phyloP scores from a whole-genome alignment of 2,888 invertebrate genomes.

The Leptinotarsa tumamoca region DNA sequence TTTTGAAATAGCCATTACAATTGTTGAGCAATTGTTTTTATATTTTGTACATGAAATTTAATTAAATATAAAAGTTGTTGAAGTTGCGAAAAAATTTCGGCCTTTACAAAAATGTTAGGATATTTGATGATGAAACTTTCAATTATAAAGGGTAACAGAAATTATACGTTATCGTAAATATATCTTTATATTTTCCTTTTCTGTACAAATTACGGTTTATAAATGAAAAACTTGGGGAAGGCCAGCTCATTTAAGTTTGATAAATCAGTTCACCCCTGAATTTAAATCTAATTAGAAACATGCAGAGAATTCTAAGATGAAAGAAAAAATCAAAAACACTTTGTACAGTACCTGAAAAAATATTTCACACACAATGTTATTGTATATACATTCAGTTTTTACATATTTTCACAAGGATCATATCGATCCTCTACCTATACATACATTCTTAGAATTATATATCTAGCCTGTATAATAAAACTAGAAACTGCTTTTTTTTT shows the following conservation, averaged over 20 bases:
- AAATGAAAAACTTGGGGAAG: too few species aligned
- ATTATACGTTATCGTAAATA: too few species aligned
- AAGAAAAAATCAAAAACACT: not conserved
- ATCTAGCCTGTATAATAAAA: not conserved
- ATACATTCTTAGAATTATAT: not conserved
- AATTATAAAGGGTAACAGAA: too few species aligned
- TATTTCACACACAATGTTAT: not conserved
- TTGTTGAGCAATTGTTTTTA: too few species aligned
- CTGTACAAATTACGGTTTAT: too few species aligned
- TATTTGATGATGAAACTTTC: too few species aligned
- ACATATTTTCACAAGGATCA: not conserved
- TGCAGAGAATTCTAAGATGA: not conserved
- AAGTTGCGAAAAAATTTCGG: too few species aligned
- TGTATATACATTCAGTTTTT: not conserved
- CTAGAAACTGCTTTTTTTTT: not conserved
- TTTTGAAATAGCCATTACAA: too few species aligned
- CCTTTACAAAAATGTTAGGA: too few species aligned
- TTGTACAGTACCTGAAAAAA: not conserved
- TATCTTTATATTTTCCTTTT: too few species aligned
- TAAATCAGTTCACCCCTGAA: not conserved
- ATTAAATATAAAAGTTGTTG: too few species aligned
- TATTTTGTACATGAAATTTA: too few species aligned
- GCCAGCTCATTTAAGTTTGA: not conserved
- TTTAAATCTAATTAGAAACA: not conserved
- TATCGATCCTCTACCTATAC: not conserved